A percentile compares a stretch with the other conserved stretches of the same genome.
Conservation (phyloP, 2,888 invertebrate species). For the Eugnorisma glareosa region DNA sequence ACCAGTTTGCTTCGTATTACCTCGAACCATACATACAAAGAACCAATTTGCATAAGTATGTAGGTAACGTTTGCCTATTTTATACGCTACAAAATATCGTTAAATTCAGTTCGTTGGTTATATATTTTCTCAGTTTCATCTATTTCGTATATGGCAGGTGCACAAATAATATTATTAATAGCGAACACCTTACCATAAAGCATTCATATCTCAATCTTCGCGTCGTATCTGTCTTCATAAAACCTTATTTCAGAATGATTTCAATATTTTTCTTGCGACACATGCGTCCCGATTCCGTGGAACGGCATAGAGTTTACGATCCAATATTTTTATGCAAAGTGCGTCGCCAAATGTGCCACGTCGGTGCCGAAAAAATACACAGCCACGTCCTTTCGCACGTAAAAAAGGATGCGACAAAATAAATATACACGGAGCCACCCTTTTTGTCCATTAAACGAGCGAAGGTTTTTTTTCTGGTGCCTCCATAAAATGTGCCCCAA, state of each 20-base stretch:
- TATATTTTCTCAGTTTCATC: constrained; percentile 46
- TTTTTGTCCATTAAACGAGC: constrained; percentile 90
- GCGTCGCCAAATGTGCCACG: constrained; percentile 89
- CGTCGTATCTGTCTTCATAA: constrained; percentile 81
- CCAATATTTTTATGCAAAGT: constrained; percentile 90
- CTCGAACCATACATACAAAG: constrained; percentile 40
- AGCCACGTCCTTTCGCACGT: constrained; percentile 88
- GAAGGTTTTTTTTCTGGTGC: constrained; percentile 86
- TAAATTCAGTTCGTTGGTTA: constrained; percentile 31
- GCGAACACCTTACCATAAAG: constrained; percentile 69
- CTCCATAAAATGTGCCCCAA: constrained; percentile 90
- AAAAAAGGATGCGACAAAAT: constrained; percentile 90
- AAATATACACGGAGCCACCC: constrained; percentile 90
- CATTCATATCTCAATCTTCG: constrained; percentile 83
- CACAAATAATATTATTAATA: constrained; percentile 74
- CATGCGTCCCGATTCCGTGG: constrained; percentile 84
- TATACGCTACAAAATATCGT: constrained; percentile 32
- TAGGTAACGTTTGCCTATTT: constrained; percentile 30
- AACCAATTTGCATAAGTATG: constrained; percentile 54
- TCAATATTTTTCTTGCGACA: constrained; percentile 83
- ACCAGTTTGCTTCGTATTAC: constrained; percentile 57
- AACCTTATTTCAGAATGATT: constrained; percentile 82
- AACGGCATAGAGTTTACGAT: constrained; percentile 86
- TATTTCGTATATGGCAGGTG: constrained; percentile 72
- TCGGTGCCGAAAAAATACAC: constrained; percentile 86